A percentile compares a stretch with the other conserved stretches of the same genome.
phyloP scores from a whole-genome alignment of 2,113 vertebrate genomes.

The Paracanthobrama guichenoti region DNA sequence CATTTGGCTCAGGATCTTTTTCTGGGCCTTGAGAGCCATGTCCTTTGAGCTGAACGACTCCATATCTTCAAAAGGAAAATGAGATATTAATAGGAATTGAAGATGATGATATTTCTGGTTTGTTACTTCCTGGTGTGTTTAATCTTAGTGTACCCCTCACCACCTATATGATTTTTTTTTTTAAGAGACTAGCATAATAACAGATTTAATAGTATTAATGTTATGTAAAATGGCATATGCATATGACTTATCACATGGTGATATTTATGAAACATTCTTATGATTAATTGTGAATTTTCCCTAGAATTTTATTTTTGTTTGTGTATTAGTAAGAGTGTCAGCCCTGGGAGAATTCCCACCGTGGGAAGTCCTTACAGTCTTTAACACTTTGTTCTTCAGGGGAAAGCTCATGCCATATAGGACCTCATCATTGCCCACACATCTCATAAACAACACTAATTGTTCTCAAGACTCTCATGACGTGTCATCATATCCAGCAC shows the following conservation, averaged over 20 bases:
- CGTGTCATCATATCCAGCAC: slow-evolving; percentile 12
- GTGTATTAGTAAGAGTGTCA: slow-evolving; percentile 43
- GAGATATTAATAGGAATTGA: slow-evolving; percentile 10
- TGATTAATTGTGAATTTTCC: slow-evolving; percentile 11
- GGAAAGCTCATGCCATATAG: slow-evolving; percentile 42
- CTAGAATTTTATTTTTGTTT: slow-evolving; percentile 23
- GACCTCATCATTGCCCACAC: slow-evolving; percentile 58
- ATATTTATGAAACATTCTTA: not conserved
- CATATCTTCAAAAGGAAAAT: slow-evolving; percentile 68
- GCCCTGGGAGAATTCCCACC: slow-evolving; percentile 54
- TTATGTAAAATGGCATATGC: not conserved
- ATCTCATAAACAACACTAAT: slow-evolving; percentile 51
- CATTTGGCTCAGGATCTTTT: slow-evolving; percentile 88
- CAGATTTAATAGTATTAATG: not conserved
- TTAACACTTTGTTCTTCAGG: slow-evolving; percentile 17
- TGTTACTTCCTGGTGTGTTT: not conserved
- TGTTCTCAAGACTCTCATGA: slow-evolving; percentile 39
- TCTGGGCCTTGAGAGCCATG: slow-evolving; percentile 83
- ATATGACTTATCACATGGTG: not conserved
- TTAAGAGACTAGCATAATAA: not conserved
- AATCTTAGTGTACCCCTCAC: not conserved
- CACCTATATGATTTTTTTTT: not conserved
- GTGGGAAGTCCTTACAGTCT: slow-evolving; percentile 42
- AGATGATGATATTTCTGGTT: not conserved
- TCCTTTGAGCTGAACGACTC: slow-evolving; percentile 87